phyloP scores from a whole-genome alignment of 2,888 invertebrate genomes.

The Gandaritis pyraliata region DNA sequence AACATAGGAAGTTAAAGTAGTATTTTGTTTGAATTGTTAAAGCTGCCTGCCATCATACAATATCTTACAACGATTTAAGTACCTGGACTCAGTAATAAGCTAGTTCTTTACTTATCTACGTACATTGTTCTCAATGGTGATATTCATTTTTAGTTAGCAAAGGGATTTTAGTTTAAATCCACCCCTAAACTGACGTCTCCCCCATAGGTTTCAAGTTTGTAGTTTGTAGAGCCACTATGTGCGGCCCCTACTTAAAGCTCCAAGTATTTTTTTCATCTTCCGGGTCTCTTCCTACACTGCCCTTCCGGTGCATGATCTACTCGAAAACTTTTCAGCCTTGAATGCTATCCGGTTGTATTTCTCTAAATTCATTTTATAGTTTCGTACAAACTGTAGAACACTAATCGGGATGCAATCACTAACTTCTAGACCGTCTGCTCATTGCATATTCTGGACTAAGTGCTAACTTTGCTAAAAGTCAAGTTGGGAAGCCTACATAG shows the following conservation, averaged over 20 bases:
- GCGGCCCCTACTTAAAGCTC: too few species aligned
- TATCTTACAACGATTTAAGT: not conserved
- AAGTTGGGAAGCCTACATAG: not conserved
- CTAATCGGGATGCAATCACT: not conserved
- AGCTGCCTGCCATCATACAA: not conserved
- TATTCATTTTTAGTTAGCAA: not conserved
- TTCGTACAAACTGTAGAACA: not conserved
- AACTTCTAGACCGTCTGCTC: not conserved
- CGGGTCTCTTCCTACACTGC: too few species aligned
- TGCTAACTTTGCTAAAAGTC: constrained; percentile 12
- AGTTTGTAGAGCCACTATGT: too few species aligned
- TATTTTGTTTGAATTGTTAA: constrained; percentile 4
- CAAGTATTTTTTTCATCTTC: too few species aligned
- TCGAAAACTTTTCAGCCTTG: too few species aligned
- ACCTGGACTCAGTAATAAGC: not conserved
- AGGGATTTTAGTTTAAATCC: not conserved
- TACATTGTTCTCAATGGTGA: not conserved
- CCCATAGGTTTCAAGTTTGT: too few species aligned
- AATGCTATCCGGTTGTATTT: not conserved
- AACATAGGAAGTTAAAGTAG: not conserved
- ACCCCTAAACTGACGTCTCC: too few species aligned
- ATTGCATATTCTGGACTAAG: constrained; percentile 15
- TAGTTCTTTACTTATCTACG: not conserved
- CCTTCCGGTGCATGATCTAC: too few species aligned
- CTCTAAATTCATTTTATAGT: not conserved